Conservation (phyloP, 2,113 vertebrate genomes). For the Okapia johnstoni region DNA sequence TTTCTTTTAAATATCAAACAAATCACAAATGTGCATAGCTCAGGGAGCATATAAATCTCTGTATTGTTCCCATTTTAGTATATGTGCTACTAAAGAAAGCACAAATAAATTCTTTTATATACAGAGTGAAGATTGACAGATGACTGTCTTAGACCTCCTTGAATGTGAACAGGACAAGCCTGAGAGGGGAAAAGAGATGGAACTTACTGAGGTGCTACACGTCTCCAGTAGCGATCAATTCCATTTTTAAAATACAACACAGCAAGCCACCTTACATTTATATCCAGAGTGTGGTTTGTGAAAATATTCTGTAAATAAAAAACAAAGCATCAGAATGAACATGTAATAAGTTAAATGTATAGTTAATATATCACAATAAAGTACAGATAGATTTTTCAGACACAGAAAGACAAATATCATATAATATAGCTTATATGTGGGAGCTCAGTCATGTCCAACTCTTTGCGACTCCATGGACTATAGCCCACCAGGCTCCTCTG, state of each 20-base stretch:
- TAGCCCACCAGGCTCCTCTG: neutral
- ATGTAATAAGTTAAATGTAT: neutral
- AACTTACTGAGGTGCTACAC: constrained; percentile 95
- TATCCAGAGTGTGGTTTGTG: constrained; percentile 94
- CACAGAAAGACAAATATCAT: neutral
- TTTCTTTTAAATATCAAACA: neutral
- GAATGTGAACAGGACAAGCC: neutral
- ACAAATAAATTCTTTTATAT: neutral
- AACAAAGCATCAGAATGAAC: constrained; percentile 24
- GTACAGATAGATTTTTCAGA: neutral
- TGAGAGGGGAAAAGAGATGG: neutral
- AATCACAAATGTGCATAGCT: neutral
- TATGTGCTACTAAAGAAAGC: neutral
- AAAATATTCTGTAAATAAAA: constrained; percentile 90
- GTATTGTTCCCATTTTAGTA: neutral
- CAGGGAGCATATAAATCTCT: neutral
- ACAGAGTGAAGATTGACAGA: neutral
- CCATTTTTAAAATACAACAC: constrained; percentile 99
- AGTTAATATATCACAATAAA: neutral
- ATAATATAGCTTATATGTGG: neutral
- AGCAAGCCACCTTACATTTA: constrained; percentile 97
- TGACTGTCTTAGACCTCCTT: neutral
- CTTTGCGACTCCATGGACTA: neutral
- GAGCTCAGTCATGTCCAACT: neutral
- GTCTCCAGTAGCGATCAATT: constrained; percentile 98